phyloP scores from a whole-genome alignment of 1,140 invertebrate genomes.

The Zaprionus africanus region DNA sequence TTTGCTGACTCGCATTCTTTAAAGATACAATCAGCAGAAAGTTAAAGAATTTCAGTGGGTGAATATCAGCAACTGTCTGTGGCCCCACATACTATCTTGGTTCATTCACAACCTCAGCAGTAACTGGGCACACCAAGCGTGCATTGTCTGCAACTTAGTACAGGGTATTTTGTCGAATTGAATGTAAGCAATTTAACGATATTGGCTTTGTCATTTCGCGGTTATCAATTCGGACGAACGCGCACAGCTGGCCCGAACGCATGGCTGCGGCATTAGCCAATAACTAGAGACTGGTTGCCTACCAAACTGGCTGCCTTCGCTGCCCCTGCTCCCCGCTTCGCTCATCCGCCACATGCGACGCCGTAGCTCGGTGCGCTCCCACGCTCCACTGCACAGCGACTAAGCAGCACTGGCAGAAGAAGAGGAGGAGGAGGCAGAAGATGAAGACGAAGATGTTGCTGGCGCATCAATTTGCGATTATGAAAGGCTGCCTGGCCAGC shows the following conservation, averaged over 20 bases:
- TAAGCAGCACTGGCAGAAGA: not conserved
- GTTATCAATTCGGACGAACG: slow-evolving; percentile 69
- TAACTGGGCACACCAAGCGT: not conserved
- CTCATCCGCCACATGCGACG: slow-evolving; percentile 51
- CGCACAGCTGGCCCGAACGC: slow-evolving; percentile 70
- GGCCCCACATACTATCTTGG: not conserved
- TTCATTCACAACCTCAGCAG: not conserved
- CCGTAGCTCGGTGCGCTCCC: slow-evolving; percentile 62
- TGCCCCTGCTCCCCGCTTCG: not conserved
- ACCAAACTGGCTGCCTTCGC: slow-evolving; percentile 1
- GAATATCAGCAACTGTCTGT: not conserved
- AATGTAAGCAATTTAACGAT: slow-evolving; percentile 67
- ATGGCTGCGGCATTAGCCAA: slow-evolving; percentile 65
- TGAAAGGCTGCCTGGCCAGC: slow-evolving; percentile 78
- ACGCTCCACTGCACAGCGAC: slow-evolving; percentile 73
- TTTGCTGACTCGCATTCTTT: not conserved
- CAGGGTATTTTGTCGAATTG: slow-evolving; percentile 49
- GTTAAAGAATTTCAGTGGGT: not conserved
- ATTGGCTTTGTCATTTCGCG: slow-evolving; percentile 79
- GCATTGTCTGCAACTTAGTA: not conserved
- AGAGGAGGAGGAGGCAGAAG: slow-evolving; percentile 6
- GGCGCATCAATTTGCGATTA: slow-evolving; percentile 81
- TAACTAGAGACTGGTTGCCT: slow-evolving; percentile 31
- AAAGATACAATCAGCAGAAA: not conserved
- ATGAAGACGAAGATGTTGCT: slow-evolving; percentile 69